Conservation (phyloP, 2,888 invertebrate species). For the Leucophora obtusa region DNA sequence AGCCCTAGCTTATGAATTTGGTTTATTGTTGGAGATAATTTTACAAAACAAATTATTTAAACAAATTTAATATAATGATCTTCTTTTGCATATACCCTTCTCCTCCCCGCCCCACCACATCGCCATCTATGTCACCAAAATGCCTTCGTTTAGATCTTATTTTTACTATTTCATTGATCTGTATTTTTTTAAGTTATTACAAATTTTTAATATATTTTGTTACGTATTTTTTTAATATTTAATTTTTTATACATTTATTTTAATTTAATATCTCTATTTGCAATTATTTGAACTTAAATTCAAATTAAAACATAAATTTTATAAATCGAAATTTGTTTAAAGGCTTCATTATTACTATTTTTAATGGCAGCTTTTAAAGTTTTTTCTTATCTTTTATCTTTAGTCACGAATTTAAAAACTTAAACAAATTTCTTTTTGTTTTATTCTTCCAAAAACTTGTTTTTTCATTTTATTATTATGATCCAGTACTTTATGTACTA, state of each 20-base stretch:
- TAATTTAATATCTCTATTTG: constrained; percentile 22
- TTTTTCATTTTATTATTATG: constrained; percentile 25
- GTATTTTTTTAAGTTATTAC: constrained; percentile 33
- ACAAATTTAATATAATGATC: constrained; percentile 22
- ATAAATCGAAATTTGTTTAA: constrained; percentile 31
- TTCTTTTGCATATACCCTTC: constrained; percentile 10
- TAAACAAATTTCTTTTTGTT: constrained; percentile 7
- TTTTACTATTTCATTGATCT: constrained; percentile 23
- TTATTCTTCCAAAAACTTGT: constrained; percentile 20
- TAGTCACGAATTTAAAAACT: constrained; percentile 46
- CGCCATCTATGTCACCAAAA: constrained; percentile 41
- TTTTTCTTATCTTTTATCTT: neutral
- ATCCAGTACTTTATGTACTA: constrained; percentile 9
- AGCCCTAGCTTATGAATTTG: constrained; percentile 15
- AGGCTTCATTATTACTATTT: constrained; percentile 28
- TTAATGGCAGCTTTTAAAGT: constrained; percentile 55
- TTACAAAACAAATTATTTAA: constrained; percentile 9
- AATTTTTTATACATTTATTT: constrained; percentile 1
- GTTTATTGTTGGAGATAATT: constrained; percentile 25
- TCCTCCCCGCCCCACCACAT: neutral
- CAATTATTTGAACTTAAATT: constrained; percentile 46
- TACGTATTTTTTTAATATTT: constrained; percentile 31
- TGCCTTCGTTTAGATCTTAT: constrained; percentile 40
- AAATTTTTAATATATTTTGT: constrained; percentile 47
- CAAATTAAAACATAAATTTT: constrained; percentile 34